Evolutionary conservation across 2,113 vertebrate genomes (phyloP), one percentile per base, ranked within the genome.

Genomic region (Oenanthe oenanthe): DNA sequence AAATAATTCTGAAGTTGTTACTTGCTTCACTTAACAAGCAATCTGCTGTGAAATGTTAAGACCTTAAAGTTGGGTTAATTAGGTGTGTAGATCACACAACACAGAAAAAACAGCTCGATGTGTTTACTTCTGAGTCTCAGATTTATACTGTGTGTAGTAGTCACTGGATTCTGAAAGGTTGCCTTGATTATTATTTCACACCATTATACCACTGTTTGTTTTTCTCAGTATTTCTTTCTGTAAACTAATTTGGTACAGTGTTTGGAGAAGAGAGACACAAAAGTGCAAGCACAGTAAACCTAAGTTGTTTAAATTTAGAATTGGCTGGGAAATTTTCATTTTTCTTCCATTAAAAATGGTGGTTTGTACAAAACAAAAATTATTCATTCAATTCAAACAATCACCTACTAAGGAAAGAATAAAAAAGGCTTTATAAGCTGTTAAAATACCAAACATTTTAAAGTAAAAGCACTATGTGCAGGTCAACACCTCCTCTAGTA

Each of bases 291-390:
- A 79, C 74, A 95, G 80, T 95, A 90, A 93, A 83, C 48, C 65
- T 80, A 88, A 93, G 56, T 74, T 88, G 82, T 71, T 93, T 94
- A 92, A 93, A 97, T 90, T 89, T 96, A 93, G 92, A 95, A 80
- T 43, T 56, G 48, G 5, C 53, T 94, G 65, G 53, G 53, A 90
- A 92, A 65, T 67, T 88, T 92, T 88, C 63, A 62, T 43, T 93
- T 88, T 94, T 76, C 67, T 93, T 94, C 81, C 34, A 93, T 95
- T 89, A 74, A 78, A 95, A 95, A 66, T 77, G 34, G 18, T 76
- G 17, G n/a, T 88, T 96, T 70, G 31, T 83, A 82, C 85, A 92
- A 94, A 91, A 91, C 60, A 89, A 80, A 94, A 88, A 70, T 73
- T 85, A 90, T 80, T 66, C 26, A 45, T 79, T 90, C 56, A 62